Conservation (phyloP, 2,888 invertebrate species). For the Litoditis marina region DNA sequence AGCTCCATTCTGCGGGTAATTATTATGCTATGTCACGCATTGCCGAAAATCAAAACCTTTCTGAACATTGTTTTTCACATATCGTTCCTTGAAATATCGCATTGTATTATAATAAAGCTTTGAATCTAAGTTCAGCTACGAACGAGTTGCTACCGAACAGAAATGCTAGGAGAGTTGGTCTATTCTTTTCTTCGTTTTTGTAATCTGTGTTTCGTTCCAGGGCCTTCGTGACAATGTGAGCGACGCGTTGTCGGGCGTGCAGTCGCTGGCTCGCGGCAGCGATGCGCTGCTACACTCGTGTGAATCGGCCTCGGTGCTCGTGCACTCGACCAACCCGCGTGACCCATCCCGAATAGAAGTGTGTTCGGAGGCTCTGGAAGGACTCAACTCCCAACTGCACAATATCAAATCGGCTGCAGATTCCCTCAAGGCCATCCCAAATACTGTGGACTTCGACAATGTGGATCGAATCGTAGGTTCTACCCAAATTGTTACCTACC, state of each 20-base stretch:
- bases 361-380: slow-evolving; percentile 19
- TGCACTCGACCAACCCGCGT: slow-evolving; percentile 18
- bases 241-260: slow-evolving; percentile 36
- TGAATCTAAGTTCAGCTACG: too few relatives aligned
- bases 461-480: too few relatives aligned
- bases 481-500: too few relatives aligned
- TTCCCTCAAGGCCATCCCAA: slow-evolving; percentile 28
- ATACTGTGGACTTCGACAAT: slow-evolving; percentile 33
- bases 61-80: too few relatives aligned
- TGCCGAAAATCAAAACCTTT: too few relatives aligned
- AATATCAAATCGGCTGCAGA: slow-evolving; percentile 22
- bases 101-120: too few relatives aligned
- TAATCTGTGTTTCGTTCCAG: too few relatives aligned
- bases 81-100: too few relatives aligned
- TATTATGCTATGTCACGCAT: too few relatives aligned
- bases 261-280: slow-evolving; percentile 24
- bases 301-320: slow-evolving; percentile 19
- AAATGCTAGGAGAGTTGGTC: slow-evolving; percentile 20
- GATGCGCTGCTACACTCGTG: slow-evolving; percentile 24
- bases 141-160: too few relatives aligned
- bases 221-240: slow-evolving; percentile 39
- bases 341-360: slow-evolving; percentile 22
- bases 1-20: too few relatives aligned
- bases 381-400: slow-evolving; percentile 23
- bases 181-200: slow-evolving; percentile 23